phyloP scores from a whole-genome alignment of 2,113 vertebrate species.

The Clarias macrocephalus region DNA sequence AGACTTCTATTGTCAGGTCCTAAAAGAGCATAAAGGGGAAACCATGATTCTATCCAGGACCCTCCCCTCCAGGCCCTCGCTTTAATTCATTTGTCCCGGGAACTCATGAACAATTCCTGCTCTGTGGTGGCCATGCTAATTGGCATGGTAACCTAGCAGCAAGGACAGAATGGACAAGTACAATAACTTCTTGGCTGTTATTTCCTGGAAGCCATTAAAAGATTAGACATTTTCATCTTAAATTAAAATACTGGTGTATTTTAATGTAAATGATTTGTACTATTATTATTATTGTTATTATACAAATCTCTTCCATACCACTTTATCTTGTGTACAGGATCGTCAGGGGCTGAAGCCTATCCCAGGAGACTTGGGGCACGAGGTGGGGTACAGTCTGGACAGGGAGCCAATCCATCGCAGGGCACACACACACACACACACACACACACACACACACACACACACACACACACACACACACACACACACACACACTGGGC shows the following conservation, averaged over 20 bases:
- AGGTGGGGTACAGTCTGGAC: too few species aligned
- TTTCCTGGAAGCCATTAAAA: slow-evolving; percentile 2
- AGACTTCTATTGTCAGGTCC: slow-evolving; percentile 26
- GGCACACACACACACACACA: too few species aligned
- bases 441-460: too few species aligned
- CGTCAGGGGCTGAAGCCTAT: too few species aligned
- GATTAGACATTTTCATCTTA: neutral
- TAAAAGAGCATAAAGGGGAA: slow-evolving; percentile 17
- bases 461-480: too few species aligned
- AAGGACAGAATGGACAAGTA: slow-evolving; percentile 24
- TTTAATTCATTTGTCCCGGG: slow-evolving; percentile 48
- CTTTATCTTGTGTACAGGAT: too few species aligned
- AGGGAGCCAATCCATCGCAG: too few species aligned
- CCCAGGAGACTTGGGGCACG: too few species aligned
- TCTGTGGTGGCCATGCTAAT: slow-evolving; percentile 49
- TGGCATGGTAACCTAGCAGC: slow-evolving; percentile 45
- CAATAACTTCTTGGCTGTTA: slow-evolving; percentile 13
- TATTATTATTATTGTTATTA: too few species aligned
- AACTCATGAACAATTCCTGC: slow-evolving; percentile 44
- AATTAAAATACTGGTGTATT: neutral
- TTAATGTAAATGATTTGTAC: neutral
- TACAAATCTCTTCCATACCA: too few species aligned
- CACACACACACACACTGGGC: too few species aligned
- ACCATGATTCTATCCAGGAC: slow-evolving; percentile 2
- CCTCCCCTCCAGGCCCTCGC: neutral